Conservation (phyloP, 2,113 vertebrate species). For the Neoarius graeffei region DNA sequence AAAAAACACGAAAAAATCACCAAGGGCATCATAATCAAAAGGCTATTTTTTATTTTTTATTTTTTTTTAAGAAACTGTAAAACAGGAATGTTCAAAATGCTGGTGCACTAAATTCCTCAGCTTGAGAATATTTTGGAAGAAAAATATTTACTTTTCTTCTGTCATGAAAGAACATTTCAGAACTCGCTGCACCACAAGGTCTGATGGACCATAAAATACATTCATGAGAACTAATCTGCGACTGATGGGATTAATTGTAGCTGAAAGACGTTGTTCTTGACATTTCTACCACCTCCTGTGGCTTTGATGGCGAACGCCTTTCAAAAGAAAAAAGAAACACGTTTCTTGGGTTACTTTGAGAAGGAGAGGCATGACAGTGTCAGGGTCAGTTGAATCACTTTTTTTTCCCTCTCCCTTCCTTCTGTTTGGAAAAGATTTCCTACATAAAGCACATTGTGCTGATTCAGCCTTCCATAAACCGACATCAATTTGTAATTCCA, state of each 20-base stretch:
- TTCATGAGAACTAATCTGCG: background rate
- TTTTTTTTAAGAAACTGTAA: background rate
- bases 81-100: background rate
- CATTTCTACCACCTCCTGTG: background rate
- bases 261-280: background rate
- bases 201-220: background rate
- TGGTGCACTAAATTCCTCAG: background rate
- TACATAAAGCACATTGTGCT: background rate
- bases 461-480: background rate
- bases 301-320: background rate
- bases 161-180: background rate
- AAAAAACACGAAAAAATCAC: background rate
- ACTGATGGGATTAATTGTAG: background rate
- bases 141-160: background rate
- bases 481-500: conserved; percentile 66
- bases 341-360: background rate
- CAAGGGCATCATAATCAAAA: background rate
- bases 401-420: background rate
- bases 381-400: background rate
- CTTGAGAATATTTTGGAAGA: background rate
- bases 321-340: background rate
- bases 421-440: background rate
- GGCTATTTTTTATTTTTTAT: background rate
- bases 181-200: background rate
- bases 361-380: background rate